Evolutionary conservation across 2,797 vertebrate genomes (phyloP), one percentile per base, ranked within the genome.

Genomic region (Myoxocephalus aenaeus): DNA sequence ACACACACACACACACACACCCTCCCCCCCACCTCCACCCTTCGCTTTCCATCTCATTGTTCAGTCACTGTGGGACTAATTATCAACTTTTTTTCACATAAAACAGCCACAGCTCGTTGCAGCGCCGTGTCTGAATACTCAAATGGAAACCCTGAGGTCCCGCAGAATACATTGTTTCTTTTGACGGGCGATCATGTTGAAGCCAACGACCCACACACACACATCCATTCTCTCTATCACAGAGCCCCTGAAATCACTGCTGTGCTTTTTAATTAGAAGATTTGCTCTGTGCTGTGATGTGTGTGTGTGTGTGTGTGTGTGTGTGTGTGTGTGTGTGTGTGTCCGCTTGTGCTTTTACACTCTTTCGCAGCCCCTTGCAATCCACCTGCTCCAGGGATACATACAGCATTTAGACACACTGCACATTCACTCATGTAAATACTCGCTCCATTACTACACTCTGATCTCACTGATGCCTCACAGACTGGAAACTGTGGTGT

Each of bases 41-140:
- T 46, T 74, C 84, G 78, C 72, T 71, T 93, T 92, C 94, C 93
- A 89, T 92, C 94, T 96, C 95, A 93, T 92, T 94, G 94, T 96
- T 97, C 96, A 98, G 95, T 95, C 98, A 98, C 98, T 97, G 93
- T 92, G 98, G 98, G 97, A 99, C 96, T 99, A 98, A 99, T 99
- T 99, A 99, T 95, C 95, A 96, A 96, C 95, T 97, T 97, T 96
- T 86, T 89, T 86, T 84, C 93, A 96, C 94, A 96, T 96, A 95
- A 97, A 96, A 96, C 96, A 95, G 95, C 93, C 95, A 96, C 93
- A 94, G 89, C 95, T 94, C 92, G 91, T 95, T 96, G 83, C 92
- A 93, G 88, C 92, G 91, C 95, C 53, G 86, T 91, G 92, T 94
- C 87, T 94, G 93, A 95, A 91, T 93, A 94, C 91, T 96, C 95